These are phyloP conservation scores for Leptinotarsa texana DNA, from an alignment of 1,140 invertebrate species.

Conservation along the genomic window DNA sequence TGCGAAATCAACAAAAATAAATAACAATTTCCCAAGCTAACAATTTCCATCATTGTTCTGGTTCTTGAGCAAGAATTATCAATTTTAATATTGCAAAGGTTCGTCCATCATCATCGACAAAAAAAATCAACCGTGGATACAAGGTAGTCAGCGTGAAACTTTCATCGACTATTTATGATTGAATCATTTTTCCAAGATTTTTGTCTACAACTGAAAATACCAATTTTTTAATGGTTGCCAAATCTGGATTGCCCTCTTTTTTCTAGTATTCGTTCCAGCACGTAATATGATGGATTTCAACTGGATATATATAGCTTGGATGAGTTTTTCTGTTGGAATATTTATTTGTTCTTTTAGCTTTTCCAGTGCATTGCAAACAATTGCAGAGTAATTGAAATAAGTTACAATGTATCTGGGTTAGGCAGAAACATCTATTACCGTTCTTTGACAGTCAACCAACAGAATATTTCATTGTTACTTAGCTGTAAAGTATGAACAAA, in stretches of 20 bases:
- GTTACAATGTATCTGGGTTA: not conserved
- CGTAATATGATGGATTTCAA: conserved; percentile 33
- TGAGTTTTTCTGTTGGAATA: conserved; percentile 13
- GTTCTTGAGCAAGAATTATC: not conserved
- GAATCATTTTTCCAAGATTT: conserved; percentile 21
- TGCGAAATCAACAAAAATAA: not conserved
- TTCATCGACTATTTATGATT: not conserved
- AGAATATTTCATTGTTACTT: not conserved
- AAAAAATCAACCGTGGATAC: conserved; percentile 24
- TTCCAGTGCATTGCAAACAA: not conserved
- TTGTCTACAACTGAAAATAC: not conserved
- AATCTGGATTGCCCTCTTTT: conserved; percentile 28
- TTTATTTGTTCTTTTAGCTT: not conserved
- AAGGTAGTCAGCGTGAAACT: conserved; percentile 16
- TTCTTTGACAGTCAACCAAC: not conserved
- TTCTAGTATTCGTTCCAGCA: conserved; percentile 29
- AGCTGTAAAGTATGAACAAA: not conserved
- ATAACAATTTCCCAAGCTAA: not conserved
- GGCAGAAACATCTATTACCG: not conserved
- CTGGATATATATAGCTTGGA: conserved; percentile 30
- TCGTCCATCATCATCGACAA: not conserved
- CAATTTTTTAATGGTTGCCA: conserved; percentile 17
- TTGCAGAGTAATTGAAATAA: conserved; percentile 1
- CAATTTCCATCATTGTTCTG: not conserved
- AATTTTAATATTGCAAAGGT: not conserved